Conservation (phyloP, 2,888 invertebrate genomes). For the Cataglyphis altisquamis region DNA sequence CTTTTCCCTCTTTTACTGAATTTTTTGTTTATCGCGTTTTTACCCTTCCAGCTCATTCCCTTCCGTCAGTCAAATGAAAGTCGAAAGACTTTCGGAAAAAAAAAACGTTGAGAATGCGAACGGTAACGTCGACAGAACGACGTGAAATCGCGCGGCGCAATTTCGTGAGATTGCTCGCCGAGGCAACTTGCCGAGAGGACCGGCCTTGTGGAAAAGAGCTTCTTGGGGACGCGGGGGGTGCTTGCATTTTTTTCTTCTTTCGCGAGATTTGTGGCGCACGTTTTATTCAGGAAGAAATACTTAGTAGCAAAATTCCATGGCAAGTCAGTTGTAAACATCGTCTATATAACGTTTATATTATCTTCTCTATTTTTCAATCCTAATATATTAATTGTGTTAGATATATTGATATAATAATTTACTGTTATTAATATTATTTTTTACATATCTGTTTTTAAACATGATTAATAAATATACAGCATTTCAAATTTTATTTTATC, state of each 20-base stretch:
- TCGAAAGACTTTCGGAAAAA: conserved; percentile 59
- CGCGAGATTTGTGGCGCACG: conserved; percentile 50
- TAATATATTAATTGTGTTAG: not conserved
- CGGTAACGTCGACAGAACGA: conserved; percentile 73
- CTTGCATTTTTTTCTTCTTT: conserved; percentile 62
- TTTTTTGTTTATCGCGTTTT: conserved; percentile 21
- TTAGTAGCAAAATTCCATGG: not conserved
- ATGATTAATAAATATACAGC: not conserved
- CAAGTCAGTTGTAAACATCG: not conserved
- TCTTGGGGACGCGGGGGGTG: conserved; percentile 59
- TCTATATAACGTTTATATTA: not conserved
- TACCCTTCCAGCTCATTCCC: conserved; percentile 10
- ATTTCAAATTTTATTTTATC: not conserved
- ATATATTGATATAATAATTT: not conserved
- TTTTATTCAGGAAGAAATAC: conserved; percentile 45
- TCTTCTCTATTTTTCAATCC: not conserved
- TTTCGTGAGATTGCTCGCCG: conserved; percentile 75
- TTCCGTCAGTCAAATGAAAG: conserved; percentile 68
- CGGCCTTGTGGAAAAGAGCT: conserved; percentile 70
- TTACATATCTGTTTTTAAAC: not conserved
- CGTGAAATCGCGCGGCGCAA: conserved; percentile 76
- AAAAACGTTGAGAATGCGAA: conserved; percentile 67
- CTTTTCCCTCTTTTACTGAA: not conserved
- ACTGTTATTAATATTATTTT: conserved; percentile 5
- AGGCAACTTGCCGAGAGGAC: conserved; percentile 65